phyloP scores from a whole-genome alignment of 2,888 invertebrate genomes.

The Bellardia bayeri region DNA sequence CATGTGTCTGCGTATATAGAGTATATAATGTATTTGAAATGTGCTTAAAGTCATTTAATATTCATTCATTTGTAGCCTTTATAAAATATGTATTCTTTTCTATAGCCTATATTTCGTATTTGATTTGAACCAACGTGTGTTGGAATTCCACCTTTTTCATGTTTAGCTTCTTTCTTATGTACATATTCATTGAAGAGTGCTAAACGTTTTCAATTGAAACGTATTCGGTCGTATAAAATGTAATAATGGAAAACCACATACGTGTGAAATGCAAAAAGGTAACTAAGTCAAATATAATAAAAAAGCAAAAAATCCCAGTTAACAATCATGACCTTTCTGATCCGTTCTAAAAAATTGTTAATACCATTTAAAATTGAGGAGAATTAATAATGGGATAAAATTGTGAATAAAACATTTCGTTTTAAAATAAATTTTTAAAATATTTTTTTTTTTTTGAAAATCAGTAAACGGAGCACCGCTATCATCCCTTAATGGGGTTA shows the following conservation, averaged over 20 bases:
- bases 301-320: background rate
- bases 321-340: slow-evolving; percentile 6
- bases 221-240: slow-evolving; percentile 11
- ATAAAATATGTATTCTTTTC: background rate
- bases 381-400: background rate
- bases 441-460: too few relatives aligned
- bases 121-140: slow-evolving; percentile 10
- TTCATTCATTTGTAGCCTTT: background rate
- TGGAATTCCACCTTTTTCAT: background rate
- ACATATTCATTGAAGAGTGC: background rate
- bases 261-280: slow-evolving; percentile 35
- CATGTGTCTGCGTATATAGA: background rate
- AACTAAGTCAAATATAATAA: slow-evolving; percentile 4
- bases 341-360: background rate
- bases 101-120: slow-evolving; percentile 1
- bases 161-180: background rate
- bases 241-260: slow-evolving; percentile 23
- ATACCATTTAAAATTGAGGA: background rate
- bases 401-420: background rate
- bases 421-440: too few relatives aligned
- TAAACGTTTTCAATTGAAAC: slow-evolving; percentile 1
- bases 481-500: too few relatives aligned
- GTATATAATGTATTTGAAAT: slow-evolving; percentile 14
- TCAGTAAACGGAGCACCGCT: too few relatives aligned
- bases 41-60: slow-evolving; percentile 22